A percentile compares a stretch with the other conserved stretches of the same genome.
phyloP scores from a whole-genome alignment of 2,888 invertebrate genomes.

The Chorisops tibialis region DNA sequence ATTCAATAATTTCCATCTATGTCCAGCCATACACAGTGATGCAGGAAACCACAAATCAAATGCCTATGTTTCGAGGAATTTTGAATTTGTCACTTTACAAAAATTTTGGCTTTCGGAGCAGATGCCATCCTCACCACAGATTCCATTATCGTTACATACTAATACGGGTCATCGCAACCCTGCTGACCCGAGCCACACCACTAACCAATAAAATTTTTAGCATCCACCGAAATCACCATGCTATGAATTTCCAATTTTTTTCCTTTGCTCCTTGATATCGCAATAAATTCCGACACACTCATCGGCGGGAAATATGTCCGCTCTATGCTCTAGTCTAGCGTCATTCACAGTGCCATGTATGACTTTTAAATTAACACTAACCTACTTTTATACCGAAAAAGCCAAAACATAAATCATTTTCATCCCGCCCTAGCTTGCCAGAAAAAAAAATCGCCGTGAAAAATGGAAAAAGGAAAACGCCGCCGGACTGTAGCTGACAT shows the following conservation, averaged over 20 bases:
- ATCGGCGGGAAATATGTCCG: conserved; percentile 7
- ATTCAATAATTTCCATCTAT: no score
- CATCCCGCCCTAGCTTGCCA: background rate
- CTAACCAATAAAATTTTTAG: background rate
- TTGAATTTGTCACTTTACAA: background rate
- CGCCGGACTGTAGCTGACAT: conserved; percentile 16
- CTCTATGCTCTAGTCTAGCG: background rate
- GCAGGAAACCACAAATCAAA: background rate
- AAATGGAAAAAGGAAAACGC: no score
- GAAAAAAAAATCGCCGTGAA: no score
- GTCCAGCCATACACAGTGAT: no score
- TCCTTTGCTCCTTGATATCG: conserved; percentile 1
- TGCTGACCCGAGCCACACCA: no score
- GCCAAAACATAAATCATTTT: conserved; percentile 12
- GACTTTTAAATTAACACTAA: conserved; percentile 26
- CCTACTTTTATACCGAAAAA: conserved; percentile 9
- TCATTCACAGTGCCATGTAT: conserved; percentile 11
- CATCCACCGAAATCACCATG: background rate
- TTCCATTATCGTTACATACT: background rate
- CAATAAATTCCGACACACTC: conserved; percentile 10
- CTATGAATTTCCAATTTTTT: conserved; percentile 4
- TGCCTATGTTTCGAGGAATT: background rate
- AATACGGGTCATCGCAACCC: background rate
- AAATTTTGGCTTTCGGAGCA: background rate
- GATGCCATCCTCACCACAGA: background rate